These are phyloP conservation scores for Mormyrus lacerda DNA, from an alignment of 2,113 vertebrate genomes.

Conservation along the genomic window DNA sequence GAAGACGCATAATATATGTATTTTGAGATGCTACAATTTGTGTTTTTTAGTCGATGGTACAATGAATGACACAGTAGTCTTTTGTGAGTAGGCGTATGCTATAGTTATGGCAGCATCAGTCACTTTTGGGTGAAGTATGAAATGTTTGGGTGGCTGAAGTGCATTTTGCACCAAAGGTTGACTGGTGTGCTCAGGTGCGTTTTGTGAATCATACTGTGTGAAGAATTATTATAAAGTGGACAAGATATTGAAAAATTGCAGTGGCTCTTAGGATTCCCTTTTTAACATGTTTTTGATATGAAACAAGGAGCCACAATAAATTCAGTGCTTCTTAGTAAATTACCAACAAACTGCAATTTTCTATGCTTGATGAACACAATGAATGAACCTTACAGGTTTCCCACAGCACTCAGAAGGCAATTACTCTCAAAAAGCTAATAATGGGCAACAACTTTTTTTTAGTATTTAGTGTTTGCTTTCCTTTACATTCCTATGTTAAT, in stretches of 20 bases:
- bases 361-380: not conserved
- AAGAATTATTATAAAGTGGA: not conserved
- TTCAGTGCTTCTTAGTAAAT: not conserved
- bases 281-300: not conserved
- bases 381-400: not conserved
- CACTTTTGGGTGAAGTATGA: not conserved
- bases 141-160: not conserved
- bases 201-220: not conserved
- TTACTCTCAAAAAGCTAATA: not conserved
- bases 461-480: not conserved
- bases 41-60: not conserved
- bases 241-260: not conserved
- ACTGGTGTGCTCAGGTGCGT: not conserved
- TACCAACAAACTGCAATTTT: not conserved
- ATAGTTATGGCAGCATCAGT: not conserved
- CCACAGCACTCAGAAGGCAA: not conserved
- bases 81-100: not conserved
- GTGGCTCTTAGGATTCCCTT: not conserved
- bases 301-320: not conserved
- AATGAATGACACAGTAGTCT: not conserved
- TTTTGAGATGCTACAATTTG: not conserved
- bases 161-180: not conserved
- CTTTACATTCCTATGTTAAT: constrained; percentile 35
- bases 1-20: not conserved
- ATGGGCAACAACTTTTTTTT: not conserved